These are phyloP conservation scores for Chionodraco myersi DNA, from an alignment of 2,113 vertebrate species.

Conservation along the genomic window DNA sequence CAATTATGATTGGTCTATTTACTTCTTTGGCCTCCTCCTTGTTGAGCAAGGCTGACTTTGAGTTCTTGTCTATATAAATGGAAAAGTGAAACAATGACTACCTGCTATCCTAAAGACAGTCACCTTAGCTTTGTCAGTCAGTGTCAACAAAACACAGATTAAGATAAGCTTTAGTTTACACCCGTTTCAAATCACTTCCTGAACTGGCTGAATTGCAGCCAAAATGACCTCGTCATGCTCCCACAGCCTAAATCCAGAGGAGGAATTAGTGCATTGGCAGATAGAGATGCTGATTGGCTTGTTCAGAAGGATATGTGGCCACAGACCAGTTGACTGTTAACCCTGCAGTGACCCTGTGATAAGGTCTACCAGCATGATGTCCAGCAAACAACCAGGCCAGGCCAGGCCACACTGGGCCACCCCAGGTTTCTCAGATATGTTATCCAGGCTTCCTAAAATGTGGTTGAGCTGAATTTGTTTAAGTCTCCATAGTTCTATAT, in stretches of 20 bases:
- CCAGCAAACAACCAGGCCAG: constrained; percentile 63
- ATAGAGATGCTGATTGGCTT: constrained; percentile 58
- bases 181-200: constrained; percentile 75
- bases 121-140: constrained; percentile 57
- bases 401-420: constrained; percentile 22
- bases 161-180: constrained; percentile 74
- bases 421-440: constrained; percentile 24
- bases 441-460: constrained; percentile 15
- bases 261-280: constrained; percentile 53
- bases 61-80: constrained; percentile 32
- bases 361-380: constrained; percentile 72
- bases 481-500: neutral
- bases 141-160: constrained; percentile 71
- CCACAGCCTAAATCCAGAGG: constrained; percentile 64
- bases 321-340: constrained; percentile 72
- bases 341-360: constrained; percentile 80
- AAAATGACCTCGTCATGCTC: constrained; percentile 73
- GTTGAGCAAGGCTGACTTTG: constrained; percentile 20
- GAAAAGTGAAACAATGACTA: constrained; percentile 54
- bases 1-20: constrained; percentile 9
- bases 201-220: constrained; percentile 64
- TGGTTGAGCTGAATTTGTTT: constrained; percentile 13
- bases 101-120: constrained; percentile 51
- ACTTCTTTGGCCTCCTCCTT: constrained; percentile 15
- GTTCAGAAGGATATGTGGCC: constrained; percentile 55